A percentile compares a stretch with the other conserved stretches of the same genome.
phyloP scores from a whole-genome alignment of 2,113 vertebrate genomes.

The Nibea albiflora region DNA sequence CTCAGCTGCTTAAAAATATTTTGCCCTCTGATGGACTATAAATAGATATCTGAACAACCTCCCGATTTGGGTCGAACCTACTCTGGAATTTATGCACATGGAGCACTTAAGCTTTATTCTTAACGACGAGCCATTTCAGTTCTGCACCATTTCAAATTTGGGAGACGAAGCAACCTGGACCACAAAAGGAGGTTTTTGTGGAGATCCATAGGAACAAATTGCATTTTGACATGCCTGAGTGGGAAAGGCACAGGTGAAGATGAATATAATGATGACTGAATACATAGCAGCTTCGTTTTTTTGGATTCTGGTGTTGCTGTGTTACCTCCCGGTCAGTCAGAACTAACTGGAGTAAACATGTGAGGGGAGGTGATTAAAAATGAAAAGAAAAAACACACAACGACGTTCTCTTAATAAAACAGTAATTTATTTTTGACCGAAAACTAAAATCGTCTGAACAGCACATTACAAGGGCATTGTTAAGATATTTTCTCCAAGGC shows the following conservation, averaged over 20 bases:
- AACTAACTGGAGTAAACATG: not conserved
- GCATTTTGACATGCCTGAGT: not conserved
- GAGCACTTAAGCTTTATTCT: not conserved
- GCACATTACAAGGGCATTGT: slow-evolving; percentile 82
- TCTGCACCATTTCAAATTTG: too few relatives aligned
- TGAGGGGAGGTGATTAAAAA: not conserved
- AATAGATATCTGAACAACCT: not conserved
- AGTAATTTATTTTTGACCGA: slow-evolving; percentile 83
- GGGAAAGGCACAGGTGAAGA: not conserved
- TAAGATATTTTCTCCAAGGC: slow-evolving; percentile 84
- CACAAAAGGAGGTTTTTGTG: too few relatives aligned
- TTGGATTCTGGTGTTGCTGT: not conserved
- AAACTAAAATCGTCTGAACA: slow-evolving; percentile 83
- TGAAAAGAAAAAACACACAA: slow-evolving; percentile 10
- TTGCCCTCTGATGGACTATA: not conserved
- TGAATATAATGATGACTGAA: not conserved
- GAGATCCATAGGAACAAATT: not conserved
- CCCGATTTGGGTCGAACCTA: not conserved
- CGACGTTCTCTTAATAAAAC: slow-evolving; percentile 76
- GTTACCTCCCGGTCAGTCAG: not conserved
- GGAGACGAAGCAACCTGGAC: too few relatives aligned
- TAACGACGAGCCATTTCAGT: not conserved
- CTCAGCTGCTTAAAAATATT: not conserved
- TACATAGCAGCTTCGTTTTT: not conserved
- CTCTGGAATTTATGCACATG: not conserved